Conservation (phyloP, 2,888 invertebrate species). For the Auanema sp. region DNA sequence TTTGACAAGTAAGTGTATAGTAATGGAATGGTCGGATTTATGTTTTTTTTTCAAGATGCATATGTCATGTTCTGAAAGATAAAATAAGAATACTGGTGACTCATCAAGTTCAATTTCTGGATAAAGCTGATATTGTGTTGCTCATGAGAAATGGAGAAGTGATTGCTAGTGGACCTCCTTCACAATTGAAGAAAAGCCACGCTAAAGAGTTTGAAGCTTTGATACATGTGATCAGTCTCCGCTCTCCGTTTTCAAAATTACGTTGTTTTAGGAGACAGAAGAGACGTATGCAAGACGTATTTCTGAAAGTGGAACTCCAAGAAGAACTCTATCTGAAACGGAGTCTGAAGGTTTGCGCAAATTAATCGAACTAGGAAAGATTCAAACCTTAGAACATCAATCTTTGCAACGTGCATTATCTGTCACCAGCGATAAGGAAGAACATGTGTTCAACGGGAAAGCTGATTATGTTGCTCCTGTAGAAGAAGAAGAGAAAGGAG, state of each 20-base stretch:
- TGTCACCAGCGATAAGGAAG: conserved; percentile 8
- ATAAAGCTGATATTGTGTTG: conserved; percentile 65
- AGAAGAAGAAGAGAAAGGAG: conserved; percentile 21
- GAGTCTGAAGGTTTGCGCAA: background rate
- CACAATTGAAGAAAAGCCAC: conserved; percentile 51
- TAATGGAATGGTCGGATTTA: background rate
- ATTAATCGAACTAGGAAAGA: background rate
- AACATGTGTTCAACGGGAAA: conserved; percentile 10
- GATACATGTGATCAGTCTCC: conserved; percentile 13
- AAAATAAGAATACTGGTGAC: conserved; percentile 75
- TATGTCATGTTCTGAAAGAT: conserved; percentile 72
- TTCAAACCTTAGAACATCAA: background rate
- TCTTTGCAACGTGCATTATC: background rate
- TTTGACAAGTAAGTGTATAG: conserved; percentile 74
- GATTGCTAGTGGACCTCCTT: conserved; percentile 62
- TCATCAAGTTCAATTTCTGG: conserved; percentile 77
- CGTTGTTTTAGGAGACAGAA: conserved; percentile 59
- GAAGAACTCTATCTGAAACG: conserved; percentile 6
- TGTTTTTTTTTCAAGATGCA: conserved; percentile 66
- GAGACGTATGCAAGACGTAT: conserved; percentile 17
- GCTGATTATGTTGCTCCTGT: conserved; percentile 18
- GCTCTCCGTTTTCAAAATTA: conserved; percentile 30
- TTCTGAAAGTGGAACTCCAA: conserved; percentile 8
- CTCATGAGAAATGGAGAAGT: conserved; percentile 65
- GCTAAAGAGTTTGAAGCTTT: conserved; percentile 23